Base-by-base conservation (phyloP, 2,888 invertebrate species). In the Plutella xylostella region DNA sequence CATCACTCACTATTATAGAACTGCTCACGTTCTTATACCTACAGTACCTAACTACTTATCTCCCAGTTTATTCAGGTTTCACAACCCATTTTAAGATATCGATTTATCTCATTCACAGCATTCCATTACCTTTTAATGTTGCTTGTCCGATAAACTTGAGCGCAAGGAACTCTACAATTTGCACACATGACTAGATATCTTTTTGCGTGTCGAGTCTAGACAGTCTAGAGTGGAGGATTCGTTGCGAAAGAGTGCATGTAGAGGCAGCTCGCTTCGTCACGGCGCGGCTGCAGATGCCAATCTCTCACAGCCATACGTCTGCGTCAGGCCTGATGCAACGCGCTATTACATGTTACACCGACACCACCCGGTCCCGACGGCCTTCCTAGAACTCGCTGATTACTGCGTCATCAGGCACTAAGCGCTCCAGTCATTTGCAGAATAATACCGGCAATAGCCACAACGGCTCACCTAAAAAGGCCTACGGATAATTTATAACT, bases 221-320 rank as follows among this genome's bases (percentile, higher is more conserved):
- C n/a, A n/a, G n/a, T n/a, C n/a, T n/a, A n/a, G n/a, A n/a, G n/a
- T n/a, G 71, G 66, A 68, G 58, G 60, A 41, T 19, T 19, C 34
- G 42, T 61, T 71, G 70, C 68, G 72, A 76, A 74, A 77, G n/a
- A n/a, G 70, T 74, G 61, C 61, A 54, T 3, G 18, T 60, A 64
- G 61, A 65, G 63, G 60, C 65, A 68, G 65, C 63, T 63, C 69
- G 73, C 73, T 69, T 72, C 68, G 73, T 70, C 60, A 58, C 37
- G 9, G 18, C 20, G n/a, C 37, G 9, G 57, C 56, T 51, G 53
- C 55, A 68, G 69, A 69, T 72, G 63, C 67, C 68, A 65, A 74
- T 74, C 72, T 69, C 58, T 56, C 62, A 56, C 55, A 71, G 64
- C 68, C 66, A 70, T 73, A 64, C 60, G 57, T 73, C 67, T 69